Evolutionary conservation across 2,113 vertebrate species (phyloP), one percentile per base, ranked within the genome.

Genomic region (Amblyopsis rosae): DNA sequence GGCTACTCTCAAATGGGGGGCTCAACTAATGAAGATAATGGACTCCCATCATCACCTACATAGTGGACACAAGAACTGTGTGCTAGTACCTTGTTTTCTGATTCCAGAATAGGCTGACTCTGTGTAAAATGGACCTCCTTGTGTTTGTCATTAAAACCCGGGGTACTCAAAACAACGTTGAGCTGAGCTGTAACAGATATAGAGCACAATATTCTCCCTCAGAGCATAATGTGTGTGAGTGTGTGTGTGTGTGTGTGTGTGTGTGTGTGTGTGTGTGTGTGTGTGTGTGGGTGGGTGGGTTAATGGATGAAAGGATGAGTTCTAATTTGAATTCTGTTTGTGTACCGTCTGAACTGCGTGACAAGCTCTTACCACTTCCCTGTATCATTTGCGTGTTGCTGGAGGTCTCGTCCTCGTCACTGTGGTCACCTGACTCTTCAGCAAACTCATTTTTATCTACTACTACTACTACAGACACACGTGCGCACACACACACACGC

Each of bases 171-270:
- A 63, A 75, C 64, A n/a, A 90, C 76, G 11, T 63, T 85, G 6
- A 90, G 64, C 10, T 63, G 26, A 62, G 63, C 86, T 89, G 83
- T 26, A 62, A 83, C 19, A 84, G 17, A 67, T 3, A 85, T 4
- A 11, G 7, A 74, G 41, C 1, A 45, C 19, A 35, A 26, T 16
- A 60, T 4, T 16, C 13, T 12, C 19, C 13, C 12, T 32, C 35
- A 3, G 12, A 57, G 50, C 15, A 46, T 33, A 48, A 4, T 19
- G 4, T 4, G 12, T 17, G 4, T 48, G n/a, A n/a, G n/a, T n/a
- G n/a, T n/a, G n/a, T n/a, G n/a, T n/a, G n/a, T n/a, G n/a, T n/a
- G n/a, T n/a, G n/a, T 16, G 46, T 49, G 19, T 15, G 15, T 45
- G 53, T 62, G 32, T 47, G 46, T n/a, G 62, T 33, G 62, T 64